Base-by-base conservation (phyloP, 64 coral and sea anemone species). In the Dendronephthya gigantea region DNA sequence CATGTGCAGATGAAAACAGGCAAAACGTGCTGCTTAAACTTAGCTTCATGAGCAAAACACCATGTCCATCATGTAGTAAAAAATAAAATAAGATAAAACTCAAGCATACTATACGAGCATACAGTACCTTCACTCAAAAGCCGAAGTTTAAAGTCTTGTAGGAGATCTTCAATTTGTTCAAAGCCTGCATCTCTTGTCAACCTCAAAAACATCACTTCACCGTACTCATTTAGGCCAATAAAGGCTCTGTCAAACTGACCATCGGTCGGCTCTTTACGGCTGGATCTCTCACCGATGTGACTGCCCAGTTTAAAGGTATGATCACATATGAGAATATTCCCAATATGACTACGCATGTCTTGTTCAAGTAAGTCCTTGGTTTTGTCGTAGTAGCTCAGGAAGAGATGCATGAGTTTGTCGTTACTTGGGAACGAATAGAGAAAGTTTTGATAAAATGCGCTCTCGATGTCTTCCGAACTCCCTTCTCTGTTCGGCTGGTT, bases 351-450 rank as follows among this genome's bases (percentile, higher is more conserved):
- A 12, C 72, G 30, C 72, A 79, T 79, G 17, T 79, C 72, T 79
- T 79, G 72, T 79, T 79, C 72, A 29, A 79, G 36, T 1, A 79
- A 0, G 3, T 79, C 72, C 32, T 79, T 79, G 6, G 36, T 39
- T 19, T 34, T 29, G 10, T 79, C 72, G 36, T 79, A 79, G 13
- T 79, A 79, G 72, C 36, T 79, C 27, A 79, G 29, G 72, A 79
- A 79, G 32, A 79, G 72, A 19, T 79, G 72, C 72, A 79, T 79
- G 5, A 79, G 72, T 79, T 79, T 79, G 72, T 79, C 72, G 16
- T 79, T 79, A 33, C 72, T 79, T 4, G 72, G 72, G 17, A 79
- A 79, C 17, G 72, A 79, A 19, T 79, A 79, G 2, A 79, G 36
- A 36, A 39, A 34, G 36, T 79, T 39, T 36, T 79, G 32, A 34